Base-by-base conservation (phyloP, 2,888 invertebrate species). In the Melanophora roralis region DNA sequence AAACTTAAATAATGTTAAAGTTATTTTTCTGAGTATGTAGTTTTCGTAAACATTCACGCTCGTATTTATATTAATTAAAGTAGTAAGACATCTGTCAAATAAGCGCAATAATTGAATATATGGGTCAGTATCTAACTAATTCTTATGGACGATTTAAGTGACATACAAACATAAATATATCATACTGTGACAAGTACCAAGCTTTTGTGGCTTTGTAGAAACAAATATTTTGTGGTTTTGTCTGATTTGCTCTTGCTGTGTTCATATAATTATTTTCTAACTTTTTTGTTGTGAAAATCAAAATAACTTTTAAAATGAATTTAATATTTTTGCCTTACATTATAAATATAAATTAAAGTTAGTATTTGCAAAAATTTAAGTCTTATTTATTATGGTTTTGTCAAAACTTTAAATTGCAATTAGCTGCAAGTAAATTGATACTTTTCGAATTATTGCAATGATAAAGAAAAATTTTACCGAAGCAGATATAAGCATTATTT, bases 351-450 rank as follows among this genome's bases (percentile, higher is more conserved):
- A 1, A 23, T 3, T 4, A n/a, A 11, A 5, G 2, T 7, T n/a
- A n/a, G n/a, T n/a, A n/a, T n/a, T n/a, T n/a, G n/a, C n/a, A n/a
- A n/a, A n/a, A n/a, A n/a, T n/a, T n/a, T n/a, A n/a, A n/a, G n/a
- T n/a, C n/a, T n/a, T n/a, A n/a, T n/a, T n/a, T n/a, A n/a, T n/a
- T n/a, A n/a, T n/a, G n/a, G 16, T 27, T 57, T 1, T 38, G 34
- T n/a, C 55, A 59, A 16, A 38, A 43, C 59, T 74, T 38, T 65
- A 64, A 72, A 75, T 79, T 60, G 60, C 14, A 75, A 79, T 75
- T 60, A 75, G 53, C 67, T 68, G 65, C 67, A 51, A 49, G 43
- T 75, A 72, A 67, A 67, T 75, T 47, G 40, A 38, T 67, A 71
- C 47, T 53, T 53, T 67, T 65, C 73, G 27, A 60, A 67, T 51